Evolutionary conservation across 2,797 vertebrate genomes (phyloP).

Genomic region (Fratercula arctica): DNA sequence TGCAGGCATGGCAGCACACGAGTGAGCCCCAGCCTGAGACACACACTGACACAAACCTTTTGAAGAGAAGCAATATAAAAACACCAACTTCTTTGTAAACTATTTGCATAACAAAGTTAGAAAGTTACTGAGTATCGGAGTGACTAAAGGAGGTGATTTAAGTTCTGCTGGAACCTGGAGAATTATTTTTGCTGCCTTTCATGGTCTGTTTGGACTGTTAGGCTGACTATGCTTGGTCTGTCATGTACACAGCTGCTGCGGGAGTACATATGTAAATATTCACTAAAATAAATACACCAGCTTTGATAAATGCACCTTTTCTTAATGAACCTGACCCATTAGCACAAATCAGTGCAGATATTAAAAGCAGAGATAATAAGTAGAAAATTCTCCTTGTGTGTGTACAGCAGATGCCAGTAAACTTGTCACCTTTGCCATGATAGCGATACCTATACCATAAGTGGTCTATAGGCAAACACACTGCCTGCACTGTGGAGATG

Average conservation of each 20-base stretch:
- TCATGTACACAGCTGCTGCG: background rate
- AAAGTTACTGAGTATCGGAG: background rate
- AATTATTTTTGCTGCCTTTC: background rate
- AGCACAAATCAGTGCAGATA: background rate
- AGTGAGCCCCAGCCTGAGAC: background rate
- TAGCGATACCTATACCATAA: background rate
- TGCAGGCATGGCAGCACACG: accelerated
- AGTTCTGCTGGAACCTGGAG: background rate
- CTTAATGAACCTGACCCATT: background rate
- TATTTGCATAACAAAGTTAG: background rate
- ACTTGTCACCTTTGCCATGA: background rate
- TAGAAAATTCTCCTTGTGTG: background rate
- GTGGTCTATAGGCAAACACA: background rate
- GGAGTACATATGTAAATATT: background rate
- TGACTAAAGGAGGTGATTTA: background rate
- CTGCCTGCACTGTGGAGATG: background rate
- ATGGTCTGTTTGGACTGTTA: background rate
- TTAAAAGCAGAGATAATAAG: background rate
- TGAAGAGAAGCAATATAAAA: background rate
- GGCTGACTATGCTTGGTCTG: background rate
- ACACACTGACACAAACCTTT: background rate
- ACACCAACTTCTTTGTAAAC: background rate
- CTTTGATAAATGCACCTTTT: background rate
- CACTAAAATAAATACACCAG: background rate
- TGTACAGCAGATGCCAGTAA: background rate